Base-by-base conservation (phyloP, 2,797 vertebrate species). In the Rallus crepitans region DNA sequence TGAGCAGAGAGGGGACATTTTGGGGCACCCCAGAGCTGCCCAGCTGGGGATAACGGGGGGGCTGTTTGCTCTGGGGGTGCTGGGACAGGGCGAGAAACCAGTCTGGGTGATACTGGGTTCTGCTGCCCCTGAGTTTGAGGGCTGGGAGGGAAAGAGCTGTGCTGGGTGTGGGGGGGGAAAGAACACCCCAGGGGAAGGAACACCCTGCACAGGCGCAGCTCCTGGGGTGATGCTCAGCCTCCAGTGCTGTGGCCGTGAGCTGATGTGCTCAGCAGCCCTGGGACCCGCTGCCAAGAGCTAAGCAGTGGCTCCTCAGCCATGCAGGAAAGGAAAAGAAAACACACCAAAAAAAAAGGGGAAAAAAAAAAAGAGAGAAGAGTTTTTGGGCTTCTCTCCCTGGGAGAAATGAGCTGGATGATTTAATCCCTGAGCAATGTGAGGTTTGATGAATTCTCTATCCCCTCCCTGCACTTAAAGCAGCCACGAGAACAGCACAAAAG, bases 371-470 rank as follows among this genome's bases (percentile, higher is more conserved):
- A 27, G 55, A 53, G 11, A 24, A 4, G 21, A 64, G 35, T 20
- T 7, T 35, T 78, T 90, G 89, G 87, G 64, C 77, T 65, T 17
- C 56, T 73, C 45, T 86, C 39, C 53, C 83, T 42, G 14, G 2
- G 84, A 94, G 93, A 33, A 78, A 78, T 24, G 57, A 82, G 73
- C 18, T 0, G 69, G 64, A 85, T 97, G 96, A 96, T 82, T 96
- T 95, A 47, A 92, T 94, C 80, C 31, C 2, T 0, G 4, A 84
- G 93, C 82, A 95, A 97, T 95, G 94, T 53, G 86, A 96, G 84
- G 4, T 37, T 83, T 95, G 85, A 78, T 78, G 88, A 66, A 50
- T 64, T 71, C 80, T 64, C 33, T 72, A 47, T 86, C 94, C 72
- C 86, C 81, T 92, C 92, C 89, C 96, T 93, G 71, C 6, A 4